Conservation (phyloP, 1,140 invertebrate genomes). For the Drosophila mojavensis region DNA sequence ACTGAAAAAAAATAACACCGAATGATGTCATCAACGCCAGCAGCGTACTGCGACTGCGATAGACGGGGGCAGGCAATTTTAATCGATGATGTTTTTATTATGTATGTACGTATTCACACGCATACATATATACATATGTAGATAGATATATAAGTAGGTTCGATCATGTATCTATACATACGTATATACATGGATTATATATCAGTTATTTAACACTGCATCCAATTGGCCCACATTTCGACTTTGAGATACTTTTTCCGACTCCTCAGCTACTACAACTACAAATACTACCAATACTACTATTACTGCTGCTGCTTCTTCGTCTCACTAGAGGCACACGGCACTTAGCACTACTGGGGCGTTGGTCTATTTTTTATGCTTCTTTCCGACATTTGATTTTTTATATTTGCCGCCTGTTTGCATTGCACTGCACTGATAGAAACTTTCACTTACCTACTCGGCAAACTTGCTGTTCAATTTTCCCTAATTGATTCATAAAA, state of each 20-base stretch:
- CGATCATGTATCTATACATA: conserved; percentile 17
- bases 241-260: conserved; percentile 68
- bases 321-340: conserved; percentile 31
- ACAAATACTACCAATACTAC: no score
- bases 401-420: conserved; percentile 35
- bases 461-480: conserved; percentile 67
- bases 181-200: conserved; percentile 33
- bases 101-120: conserved; percentile 27
- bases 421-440: conserved; percentile 37
- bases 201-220: conserved; percentile 46
- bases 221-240: conserved; percentile 56
- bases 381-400: conserved; percentile 50
- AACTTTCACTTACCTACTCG: conserved; percentile 74
- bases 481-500: conserved; percentile 77
- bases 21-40: conserved; percentile 78
- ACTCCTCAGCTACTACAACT: conserved; percentile 10
- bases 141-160: conserved; percentile 5
- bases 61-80: conserved; percentile 70
- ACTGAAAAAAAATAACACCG: conserved; percentile 52
- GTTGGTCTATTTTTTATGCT: conserved; percentile 64
- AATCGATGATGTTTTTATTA: conserved; percentile 79
- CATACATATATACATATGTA: conserved; percentile 10
- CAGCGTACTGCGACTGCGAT: conserved; percentile 50
- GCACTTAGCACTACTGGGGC: conserved; percentile 51
- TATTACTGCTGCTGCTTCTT: conserved; percentile 28